Conservation (phyloP, 1,140 invertebrate genomes). For the Neodiprion virginianus region DNA sequence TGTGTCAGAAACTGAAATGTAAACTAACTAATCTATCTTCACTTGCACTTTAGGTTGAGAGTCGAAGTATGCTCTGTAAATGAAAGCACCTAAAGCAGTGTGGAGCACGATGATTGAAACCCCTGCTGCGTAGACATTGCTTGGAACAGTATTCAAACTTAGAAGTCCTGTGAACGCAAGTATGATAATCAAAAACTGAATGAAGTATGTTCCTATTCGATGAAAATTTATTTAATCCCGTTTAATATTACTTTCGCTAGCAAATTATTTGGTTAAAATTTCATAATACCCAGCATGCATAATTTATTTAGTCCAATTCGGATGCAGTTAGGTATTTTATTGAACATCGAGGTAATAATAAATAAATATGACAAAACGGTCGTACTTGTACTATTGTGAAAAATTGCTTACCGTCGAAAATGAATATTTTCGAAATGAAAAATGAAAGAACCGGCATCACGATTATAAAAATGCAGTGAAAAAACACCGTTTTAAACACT, state of each 20-base stretch:
- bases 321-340: not conserved
- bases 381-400: too few relatives aligned
- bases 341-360: conserved; percentile 9
- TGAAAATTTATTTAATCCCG: conserved; percentile 2
- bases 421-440: conserved; percentile 53
- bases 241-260: conserved; percentile 12
- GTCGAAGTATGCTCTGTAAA: conserved; percentile 78
- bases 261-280: conserved; percentile 30
- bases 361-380: not conserved
- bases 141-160: conserved; percentile 66
- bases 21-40: conserved; percentile 48
- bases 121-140: conserved; percentile 78
- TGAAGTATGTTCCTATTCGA: not conserved
- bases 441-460: conserved; percentile 54
- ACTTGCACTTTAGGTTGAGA: conserved; percentile 37
- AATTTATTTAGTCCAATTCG: conserved; percentile 25
- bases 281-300: conserved; percentile 31
- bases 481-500: conserved; percentile 54
- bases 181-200: conserved; percentile 11
- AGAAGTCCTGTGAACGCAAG: conserved; percentile 58
- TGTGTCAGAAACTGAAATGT: not conserved
- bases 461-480: conserved; percentile 56
- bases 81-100: conserved; percentile 76
- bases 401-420: conserved; percentile 54
- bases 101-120: conserved; percentile 75